phyloP scores from a whole-genome alignment of 2,113 vertebrate species.

The Crotalus viridis region DNA sequence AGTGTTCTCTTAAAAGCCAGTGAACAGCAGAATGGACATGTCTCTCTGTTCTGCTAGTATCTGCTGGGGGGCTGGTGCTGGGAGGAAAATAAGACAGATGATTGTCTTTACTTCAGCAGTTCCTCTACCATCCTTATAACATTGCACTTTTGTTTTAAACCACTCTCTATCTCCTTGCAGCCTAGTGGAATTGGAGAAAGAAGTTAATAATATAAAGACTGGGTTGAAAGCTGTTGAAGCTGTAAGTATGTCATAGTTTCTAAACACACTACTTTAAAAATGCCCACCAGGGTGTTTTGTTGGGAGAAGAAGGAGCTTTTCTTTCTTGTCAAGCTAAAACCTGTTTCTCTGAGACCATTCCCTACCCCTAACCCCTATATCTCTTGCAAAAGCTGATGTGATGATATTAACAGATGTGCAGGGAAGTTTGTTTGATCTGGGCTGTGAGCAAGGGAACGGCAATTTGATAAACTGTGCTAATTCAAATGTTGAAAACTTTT shows the following conservation, averaged over 20 bases:
- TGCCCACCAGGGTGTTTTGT: slow-evolving; percentile 48
- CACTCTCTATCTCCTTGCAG: slow-evolving; percentile 66
- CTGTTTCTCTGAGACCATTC: slow-evolving; percentile 45
- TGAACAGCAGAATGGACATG: slow-evolving; percentile 25
- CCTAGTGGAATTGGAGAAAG: slow-evolving; percentile 91
- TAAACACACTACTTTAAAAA: slow-evolving; percentile 27
- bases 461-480: slow-evolving; percentile 43
- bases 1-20: slow-evolving; percentile 29
- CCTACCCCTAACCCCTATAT: slow-evolving; percentile 36
- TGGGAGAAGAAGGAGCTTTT: slow-evolving; percentile 53
- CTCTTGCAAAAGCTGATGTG: slow-evolving; percentile 47
- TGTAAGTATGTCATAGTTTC: slow-evolving; percentile 76
- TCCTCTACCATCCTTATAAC: slow-evolving; percentile 52
- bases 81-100: slow-evolving; percentile 43
- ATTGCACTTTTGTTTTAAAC: slow-evolving; percentile 61
- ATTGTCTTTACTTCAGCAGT: slow-evolving; percentile 34
- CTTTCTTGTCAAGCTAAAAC: slow-evolving; percentile 38
- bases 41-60: slow-evolving; percentile 3
- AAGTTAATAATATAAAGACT: slow-evolving; percentile 85
- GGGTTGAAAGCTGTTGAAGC: slow-evolving; percentile 89
- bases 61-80: slow-evolving; percentile 17
- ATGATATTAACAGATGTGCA: slow-evolving; percentile 57
- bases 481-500: slow-evolving; percentile 39
- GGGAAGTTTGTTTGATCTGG: slow-evolving; percentile 54
- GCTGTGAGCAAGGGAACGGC: slow-evolving; percentile 14